Conservation (phyloP, 2,888 invertebrate genomes). For the Euplexia lucipara region DNA sequence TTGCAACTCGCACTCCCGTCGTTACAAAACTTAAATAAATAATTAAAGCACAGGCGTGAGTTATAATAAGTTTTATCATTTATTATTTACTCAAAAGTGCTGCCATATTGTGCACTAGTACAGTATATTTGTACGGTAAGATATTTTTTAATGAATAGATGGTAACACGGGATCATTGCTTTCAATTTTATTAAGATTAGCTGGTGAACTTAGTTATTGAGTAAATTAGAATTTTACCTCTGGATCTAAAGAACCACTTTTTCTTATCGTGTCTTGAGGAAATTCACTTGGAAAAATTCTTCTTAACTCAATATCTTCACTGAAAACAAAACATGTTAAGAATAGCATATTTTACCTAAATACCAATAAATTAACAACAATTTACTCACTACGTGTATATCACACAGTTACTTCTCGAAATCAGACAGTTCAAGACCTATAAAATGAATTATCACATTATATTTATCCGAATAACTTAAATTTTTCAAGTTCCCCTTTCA, state of each 20-base stretch:
- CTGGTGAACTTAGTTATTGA: background rate
- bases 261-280: conserved; percentile 83
- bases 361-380: background rate
- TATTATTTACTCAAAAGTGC: too few relatives aligned
- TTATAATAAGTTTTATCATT: too few relatives aligned
- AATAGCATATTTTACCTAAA: background rate
- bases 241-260: conserved; percentile 79
- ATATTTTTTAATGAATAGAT: background rate
- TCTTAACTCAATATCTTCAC: conserved; percentile 86
- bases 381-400: conserved; percentile 86
- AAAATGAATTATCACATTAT: conserved; percentile 24
- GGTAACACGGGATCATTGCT: background rate
- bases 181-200: too few relatives aligned
- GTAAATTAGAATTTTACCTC: conserved; percentile 73
- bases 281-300: conserved; percentile 86
- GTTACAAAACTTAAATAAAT: conserved; percentile 36
- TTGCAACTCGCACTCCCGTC: conserved; percentile 22
- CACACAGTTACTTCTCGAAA: conserved; percentile 69
- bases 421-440: conserved; percentile 71
- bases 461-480: background rate
- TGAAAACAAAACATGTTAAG: conserved; percentile 58
- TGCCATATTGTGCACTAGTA: too few relatives aligned
- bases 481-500: background rate
- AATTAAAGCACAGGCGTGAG: too few relatives aligned
- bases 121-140: too few relatives aligned